These are phyloP conservation scores for Empidonax traillii DNA, from an alignment of 2,113 vertebrate genomes.

Conservation along the genomic window DNA sequence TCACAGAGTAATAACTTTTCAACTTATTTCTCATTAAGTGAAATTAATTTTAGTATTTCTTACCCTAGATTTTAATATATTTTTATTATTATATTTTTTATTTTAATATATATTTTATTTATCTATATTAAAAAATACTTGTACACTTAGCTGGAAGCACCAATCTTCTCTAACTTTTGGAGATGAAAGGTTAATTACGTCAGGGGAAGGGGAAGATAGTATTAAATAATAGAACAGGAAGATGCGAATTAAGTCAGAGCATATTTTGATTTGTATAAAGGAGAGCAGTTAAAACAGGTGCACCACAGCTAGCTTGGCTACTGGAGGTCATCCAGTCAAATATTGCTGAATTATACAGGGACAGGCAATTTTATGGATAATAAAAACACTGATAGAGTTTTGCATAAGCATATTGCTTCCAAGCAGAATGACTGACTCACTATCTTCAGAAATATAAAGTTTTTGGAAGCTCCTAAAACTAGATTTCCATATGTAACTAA, in stretches of 20 bases:
- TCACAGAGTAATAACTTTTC: neutral
- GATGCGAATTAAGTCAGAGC: neutral
- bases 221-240: slow-evolving; percentile 32
- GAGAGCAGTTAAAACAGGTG: neutral
- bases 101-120: neutral
- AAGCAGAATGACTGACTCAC: neutral
- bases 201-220: neutral
- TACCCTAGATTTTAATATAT: neutral
- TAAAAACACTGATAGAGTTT: slow-evolving; percentile 8
- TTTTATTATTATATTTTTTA: neutral
- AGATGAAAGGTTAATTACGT: neutral
- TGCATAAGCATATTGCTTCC: neutral
- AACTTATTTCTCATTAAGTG: neutral
- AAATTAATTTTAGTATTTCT: neutral
- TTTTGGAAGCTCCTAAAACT: neutral
- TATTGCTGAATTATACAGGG: slow-evolving; percentile 10
- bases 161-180: neutral
- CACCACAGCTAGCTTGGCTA: neutral
- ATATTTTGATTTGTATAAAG: neutral
- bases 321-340: neutral
- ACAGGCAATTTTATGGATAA: neutral
- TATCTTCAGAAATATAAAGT: neutral
- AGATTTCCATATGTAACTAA: neutral
- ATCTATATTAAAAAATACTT: neutral
- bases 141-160: neutral